Percentiles rank a stretch among this genome's conserved stretches.
Evolutionary conservation across 1,140 invertebrate species (phyloP).

Genomic region (Caenorhabditis elegans): WBcel235 BX284604.4:126501-127000

Average conservation of each 20-base stretch:
- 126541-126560: background rate
- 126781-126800: constrained; percentile 48
- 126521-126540: background rate
- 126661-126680: no score
- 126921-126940: no score
- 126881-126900: constrained; percentile 52
- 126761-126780: constrained; percentile 14
- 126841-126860: constrained; percentile 55
- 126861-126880: constrained; percentile 57
- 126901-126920: no score
- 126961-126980: no score
- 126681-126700: no score
- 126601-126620: no score
- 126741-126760: constrained; percentile 27
- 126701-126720: no score
- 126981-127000: no score
- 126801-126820: constrained; percentile 40
- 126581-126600: no score
- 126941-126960: no score
- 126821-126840: constrained; percentile 49
- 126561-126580: background rate
- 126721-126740: constrained; percentile 25
- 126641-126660: no score
- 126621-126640: no score
- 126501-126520: background rate